Evolutionary conservation across 2,113 vertebrate species (phyloP), one percentile per base, ranked within the genome.

Genomic region (Datnioides undecimradiatus): DNA sequence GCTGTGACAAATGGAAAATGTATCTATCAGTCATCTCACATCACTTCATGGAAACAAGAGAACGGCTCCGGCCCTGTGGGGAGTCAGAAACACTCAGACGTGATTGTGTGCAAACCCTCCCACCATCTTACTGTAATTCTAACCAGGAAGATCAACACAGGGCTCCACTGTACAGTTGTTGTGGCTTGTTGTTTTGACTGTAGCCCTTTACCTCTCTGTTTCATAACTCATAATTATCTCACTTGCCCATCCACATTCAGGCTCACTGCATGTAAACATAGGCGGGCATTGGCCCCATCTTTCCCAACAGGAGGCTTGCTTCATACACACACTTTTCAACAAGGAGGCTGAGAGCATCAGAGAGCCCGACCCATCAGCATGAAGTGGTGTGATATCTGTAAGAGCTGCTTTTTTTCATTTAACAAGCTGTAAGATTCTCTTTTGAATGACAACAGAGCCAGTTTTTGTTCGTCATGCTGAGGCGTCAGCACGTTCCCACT

Each of bases 131-230:
- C 55, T 70, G 34, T 48, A 55, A 67, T 19, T 71, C 66, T 69
- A 23, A 73, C 62, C 79, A 82, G 71, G 52, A 81, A 72, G 74
- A 80, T 55, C 52, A 84, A 68, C 76, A 79, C 51, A n/a, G 38
- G 41, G 62, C 65, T 64, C 55, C 75, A 41, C 55, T 79, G 7
- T 45, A 16, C 73, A 82, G 82, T 49, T 76, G 75, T 65, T 88
- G 88, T 59, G 86, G 86, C 64, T 83, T 90, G 74, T 73, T 83
- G 88, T 92, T 92, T 79, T 90, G 86, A 83, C 90, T 88, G 83
- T 77, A 80, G 66, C 66, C n/a, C 58, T 88, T 73, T 54, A 68
- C 77, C 74, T 88, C 73, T 67, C 16, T 7, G 34, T 92, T 89
- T 83, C 85, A 51, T 21, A 81, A 91, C 86, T 76, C 68, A 29